Evolutionary conservation across 2,888 invertebrate species (phyloP), one percentile per base, ranked within the genome.

Genomic region (Drosophila quinaria): DNA sequence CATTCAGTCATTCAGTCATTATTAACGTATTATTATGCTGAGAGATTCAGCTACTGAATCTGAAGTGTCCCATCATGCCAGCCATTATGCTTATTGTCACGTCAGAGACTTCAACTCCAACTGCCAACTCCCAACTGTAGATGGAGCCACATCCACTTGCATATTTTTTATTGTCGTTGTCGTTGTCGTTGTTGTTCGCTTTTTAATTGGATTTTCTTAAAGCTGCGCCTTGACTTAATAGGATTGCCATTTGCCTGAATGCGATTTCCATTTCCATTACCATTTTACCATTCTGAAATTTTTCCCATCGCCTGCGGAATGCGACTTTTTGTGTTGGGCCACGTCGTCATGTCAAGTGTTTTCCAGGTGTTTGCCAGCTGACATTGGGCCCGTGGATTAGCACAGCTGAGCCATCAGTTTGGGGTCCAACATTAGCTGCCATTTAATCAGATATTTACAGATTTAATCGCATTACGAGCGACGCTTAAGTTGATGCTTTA

Each of bases 191-290:
- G 65, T 55, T 59, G 41, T 64, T 51, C 35, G 56, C 33, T 54
- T 49, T 68, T 86, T 84, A 89, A 85, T 85, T 85, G 84, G 84
- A 85, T 85, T 89, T 89, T 78, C 79, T 85, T 89, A 87, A 85
- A 89, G 87, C 89, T 75, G 83, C 87, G 66, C 67, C 89, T 88
- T 87, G 70, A 78, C 78, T 75, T 74, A 81, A 89, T 78, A 74
- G 81, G 84, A 75, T 86, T 84, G 78, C 78, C 72, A 81, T 82
- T 87, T 72, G 70, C 62, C 54, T 55, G 51, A 87, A 72, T 78
- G 75, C 75, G 75, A 81, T 85, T 80, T 56, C 62, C 51, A 81
- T 85, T 80, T 56, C 62, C 51, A 74, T 74, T 55, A 50, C 46
- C 42, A 58, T 22, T 46, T 19, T 22, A 50, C 33, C 19, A 31